A percentile compares a stretch with the other conserved stretches of the same genome.
These are phyloP conservation scores for Prunella fulvescens DNA, from an alignment of 2,113 vertebrate genomes.

Conservation along the genomic window DNA sequence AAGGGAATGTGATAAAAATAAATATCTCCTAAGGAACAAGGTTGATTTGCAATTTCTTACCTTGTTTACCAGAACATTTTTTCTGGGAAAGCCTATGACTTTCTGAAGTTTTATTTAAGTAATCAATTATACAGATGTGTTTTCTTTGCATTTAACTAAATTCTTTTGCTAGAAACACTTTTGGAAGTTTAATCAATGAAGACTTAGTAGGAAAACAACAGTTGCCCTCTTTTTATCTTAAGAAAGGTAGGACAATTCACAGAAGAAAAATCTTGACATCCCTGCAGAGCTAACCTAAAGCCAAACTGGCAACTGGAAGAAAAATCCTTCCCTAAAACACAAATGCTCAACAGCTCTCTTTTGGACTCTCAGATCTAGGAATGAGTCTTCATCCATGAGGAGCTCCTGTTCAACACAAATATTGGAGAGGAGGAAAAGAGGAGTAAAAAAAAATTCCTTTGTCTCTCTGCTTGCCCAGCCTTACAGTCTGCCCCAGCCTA, in stretches of 20 bases:
- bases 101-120: background rate
- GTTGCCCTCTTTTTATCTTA: background rate
- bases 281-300: background rate
- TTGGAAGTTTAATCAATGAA: background rate
- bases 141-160: background rate
- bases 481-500: background rate
- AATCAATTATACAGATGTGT: background rate
- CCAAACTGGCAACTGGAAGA: background rate
- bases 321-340: background rate
- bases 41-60: background rate
- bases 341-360: background rate
- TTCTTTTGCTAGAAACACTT: background rate
- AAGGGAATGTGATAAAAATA: background rate
- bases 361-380: background rate
- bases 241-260: background rate
- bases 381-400: rapidly evolving
- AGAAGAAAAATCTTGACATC: background rate
- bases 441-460: background rate
- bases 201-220: background rate
- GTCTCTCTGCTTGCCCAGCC: background rate
- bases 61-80: background rate
- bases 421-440: background rate
- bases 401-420: background rate
- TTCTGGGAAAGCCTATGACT: background rate
- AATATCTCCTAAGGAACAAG: background rate